Evolutionary conservation across 2,888 invertebrate species (phyloP), one percentile per base, ranked within the genome.

Genomic region (Xestia xanthographa): DNA sequence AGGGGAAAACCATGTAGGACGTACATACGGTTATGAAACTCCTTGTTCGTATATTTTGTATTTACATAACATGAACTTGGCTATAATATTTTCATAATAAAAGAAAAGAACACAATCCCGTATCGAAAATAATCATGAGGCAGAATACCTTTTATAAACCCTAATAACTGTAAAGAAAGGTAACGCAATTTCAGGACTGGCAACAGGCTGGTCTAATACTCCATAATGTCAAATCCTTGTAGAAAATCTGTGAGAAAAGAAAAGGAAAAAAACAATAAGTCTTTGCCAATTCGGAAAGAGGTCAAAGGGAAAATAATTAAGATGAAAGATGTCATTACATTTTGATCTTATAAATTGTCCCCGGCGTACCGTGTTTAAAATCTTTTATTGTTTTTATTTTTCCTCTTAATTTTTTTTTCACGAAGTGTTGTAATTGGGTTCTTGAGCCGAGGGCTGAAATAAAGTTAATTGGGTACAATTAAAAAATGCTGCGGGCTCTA

Each of bases 391-490:
- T 90, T 91, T 90, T 89, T 90, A 89, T 89, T 90, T 89, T 89
- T 84, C 85, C 88, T 84, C 80, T 79, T 87, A 68, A 60, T 68
- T 82, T 85, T 90, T 89, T 90, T 91, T 90, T 86, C 79, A 85
- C 87, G 81, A 89, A 89, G 87, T 90, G 89, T 92, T 93, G 90
- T 93, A 94, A 94, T 94, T 94, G 92, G 92, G 89, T 92, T 87
- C 85, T 89, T 88, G 88, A 89, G 90, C 90, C 86, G 87, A 91
- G 90, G 91, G 91, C 88, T 87, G 92, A 88, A 93, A 92, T 92
- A 90, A 93, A 92, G 91, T 93, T 94, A 94, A 94, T 94, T 94
- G 93, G 92, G 89, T 91, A 92, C 93, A 94, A 93, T 94, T 93
- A 94, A 93, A 94, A 94, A 93, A 92, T 88, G 91, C 92, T 91